A percentile compares a stretch with the other conserved stretches of the same genome.
phyloP scores from a whole-genome alignment of 2,113 vertebrate genomes.

The Pygoscelis adeliae region DNA sequence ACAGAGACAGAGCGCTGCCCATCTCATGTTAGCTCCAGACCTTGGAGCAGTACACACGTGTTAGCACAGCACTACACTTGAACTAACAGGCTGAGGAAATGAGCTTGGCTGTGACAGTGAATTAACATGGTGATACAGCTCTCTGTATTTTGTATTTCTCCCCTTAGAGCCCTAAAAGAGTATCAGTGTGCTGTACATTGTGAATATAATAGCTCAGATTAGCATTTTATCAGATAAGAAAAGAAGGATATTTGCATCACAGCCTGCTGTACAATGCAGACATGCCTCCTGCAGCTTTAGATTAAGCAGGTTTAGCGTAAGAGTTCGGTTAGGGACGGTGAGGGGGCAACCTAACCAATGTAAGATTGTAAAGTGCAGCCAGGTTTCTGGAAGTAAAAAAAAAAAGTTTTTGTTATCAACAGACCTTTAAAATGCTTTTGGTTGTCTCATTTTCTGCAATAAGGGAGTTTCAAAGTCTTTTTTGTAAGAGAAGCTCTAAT shows the following conservation, averaged over 20 bases:
- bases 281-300: neutral
- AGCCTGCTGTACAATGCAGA: neutral
- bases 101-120: neutral
- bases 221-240: neutral
- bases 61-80: neutral
- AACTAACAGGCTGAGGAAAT: neutral
- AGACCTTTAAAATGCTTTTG: neutral
- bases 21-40: neutral
- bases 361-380: neutral
- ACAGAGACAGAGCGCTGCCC: neutral
- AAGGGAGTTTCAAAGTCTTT: neutral
- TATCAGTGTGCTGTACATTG: neutral
- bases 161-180: neutral
- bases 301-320: neutral
- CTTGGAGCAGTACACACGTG: too few relatives aligned
- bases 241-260: neutral
- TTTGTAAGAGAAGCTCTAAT: neutral
- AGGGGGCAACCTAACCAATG: neutral
- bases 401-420: neutral
- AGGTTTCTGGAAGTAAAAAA: neutral
- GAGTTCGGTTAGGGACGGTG: neutral
- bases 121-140: fast-evolving
- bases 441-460: neutral
- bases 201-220: neutral
- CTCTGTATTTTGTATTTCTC: neutral